phyloP scores from a whole-genome alignment of 1,140 invertebrate species.

The Micrasema longulum region DNA sequence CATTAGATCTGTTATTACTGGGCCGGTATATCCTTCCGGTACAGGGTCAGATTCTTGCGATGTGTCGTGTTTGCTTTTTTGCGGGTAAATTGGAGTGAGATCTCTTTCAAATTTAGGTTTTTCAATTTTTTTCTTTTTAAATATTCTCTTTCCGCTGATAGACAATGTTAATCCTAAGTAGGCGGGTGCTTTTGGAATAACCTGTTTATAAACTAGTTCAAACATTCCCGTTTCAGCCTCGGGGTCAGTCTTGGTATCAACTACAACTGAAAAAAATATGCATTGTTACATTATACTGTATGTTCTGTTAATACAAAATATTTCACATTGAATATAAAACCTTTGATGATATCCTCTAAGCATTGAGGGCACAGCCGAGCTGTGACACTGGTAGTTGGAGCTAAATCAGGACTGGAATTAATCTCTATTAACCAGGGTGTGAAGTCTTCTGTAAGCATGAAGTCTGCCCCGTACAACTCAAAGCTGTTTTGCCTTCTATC shows the following conservation, averaged over 20 bases:
- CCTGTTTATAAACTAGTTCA: constrained; percentile 82
- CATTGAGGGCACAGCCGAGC: constrained; percentile 87
- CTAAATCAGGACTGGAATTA: constrained; percentile 93
- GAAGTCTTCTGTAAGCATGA: constrained; percentile 91
- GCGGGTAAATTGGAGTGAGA: constrained; percentile 42
- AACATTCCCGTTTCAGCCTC: constrained; percentile 88
- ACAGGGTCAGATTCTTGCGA: constrained; percentile 59
- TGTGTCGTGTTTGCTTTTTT: constrained; percentile 33
- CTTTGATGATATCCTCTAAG: constrained; percentile 93
- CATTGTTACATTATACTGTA: too few species aligned
- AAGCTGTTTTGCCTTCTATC: constrained; percentile 90
- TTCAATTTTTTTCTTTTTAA: constrained; percentile 61
- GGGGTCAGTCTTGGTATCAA: constrained; percentile 83
- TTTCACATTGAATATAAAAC: constrained; percentile 64
- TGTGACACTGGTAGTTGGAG: constrained; percentile 89
- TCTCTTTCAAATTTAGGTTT: constrained; percentile 49
- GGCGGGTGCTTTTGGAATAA: constrained; percentile 81
- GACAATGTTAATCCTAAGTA: constrained; percentile 85
- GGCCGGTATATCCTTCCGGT: constrained; percentile 62
- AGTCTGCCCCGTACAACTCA: constrained; percentile 94
- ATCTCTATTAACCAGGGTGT: constrained; percentile 95
- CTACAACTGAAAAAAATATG: constrained; percentile 76
- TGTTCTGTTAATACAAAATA: not conserved
- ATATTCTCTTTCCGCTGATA: constrained; percentile 74
- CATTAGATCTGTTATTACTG: constrained; percentile 66